These are phyloP conservation scores for Tetrapedia diversipes DNA, from an alignment of 2,888 invertebrate species.

Conservation along the genomic window DNA sequence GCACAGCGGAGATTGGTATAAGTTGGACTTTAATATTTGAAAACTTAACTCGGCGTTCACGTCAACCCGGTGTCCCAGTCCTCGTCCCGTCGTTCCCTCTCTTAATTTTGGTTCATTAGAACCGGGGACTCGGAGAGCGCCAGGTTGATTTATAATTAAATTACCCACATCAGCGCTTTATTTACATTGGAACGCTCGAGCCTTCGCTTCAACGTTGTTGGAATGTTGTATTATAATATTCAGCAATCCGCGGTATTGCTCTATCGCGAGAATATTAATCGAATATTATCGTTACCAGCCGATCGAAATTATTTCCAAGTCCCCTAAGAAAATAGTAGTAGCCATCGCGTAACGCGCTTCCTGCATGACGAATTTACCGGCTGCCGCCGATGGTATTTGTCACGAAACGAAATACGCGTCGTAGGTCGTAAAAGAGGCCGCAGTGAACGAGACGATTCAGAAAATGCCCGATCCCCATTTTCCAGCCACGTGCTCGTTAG, in stretches of 20 bases:
- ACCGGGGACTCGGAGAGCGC: too few relatives aligned
- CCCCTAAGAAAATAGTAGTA: neutral
- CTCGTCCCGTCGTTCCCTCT: neutral
- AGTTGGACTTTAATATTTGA: slow-evolving; percentile 20
- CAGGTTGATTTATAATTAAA: neutral
- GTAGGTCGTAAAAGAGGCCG: neutral
- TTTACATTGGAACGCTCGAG: neutral
- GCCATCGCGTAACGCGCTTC: neutral
- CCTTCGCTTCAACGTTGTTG: too few relatives aligned
- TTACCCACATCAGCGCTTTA: neutral
- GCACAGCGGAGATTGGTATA: slow-evolving; percentile 1
- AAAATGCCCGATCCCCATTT: neutral
- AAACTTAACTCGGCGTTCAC: too few relatives aligned
- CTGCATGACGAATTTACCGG: neutral
- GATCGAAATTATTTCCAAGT: neutral
- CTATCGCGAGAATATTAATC: too few relatives aligned
- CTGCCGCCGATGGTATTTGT: neutral
- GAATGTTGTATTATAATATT: too few relatives aligned
- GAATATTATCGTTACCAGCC: neutral
- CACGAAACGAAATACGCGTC: neutral
- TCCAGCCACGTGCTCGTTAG: neutral
- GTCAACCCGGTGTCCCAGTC: neutral
- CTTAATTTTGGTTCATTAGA: slow-evolving; percentile 4
- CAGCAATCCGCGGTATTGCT: too few relatives aligned
- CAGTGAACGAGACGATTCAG: neutral